Percentiles rank a stretch among this genome's conserved stretches.
Conservation (phyloP, 2,113 vertebrate genomes). For the Corapipo altera region DNA sequence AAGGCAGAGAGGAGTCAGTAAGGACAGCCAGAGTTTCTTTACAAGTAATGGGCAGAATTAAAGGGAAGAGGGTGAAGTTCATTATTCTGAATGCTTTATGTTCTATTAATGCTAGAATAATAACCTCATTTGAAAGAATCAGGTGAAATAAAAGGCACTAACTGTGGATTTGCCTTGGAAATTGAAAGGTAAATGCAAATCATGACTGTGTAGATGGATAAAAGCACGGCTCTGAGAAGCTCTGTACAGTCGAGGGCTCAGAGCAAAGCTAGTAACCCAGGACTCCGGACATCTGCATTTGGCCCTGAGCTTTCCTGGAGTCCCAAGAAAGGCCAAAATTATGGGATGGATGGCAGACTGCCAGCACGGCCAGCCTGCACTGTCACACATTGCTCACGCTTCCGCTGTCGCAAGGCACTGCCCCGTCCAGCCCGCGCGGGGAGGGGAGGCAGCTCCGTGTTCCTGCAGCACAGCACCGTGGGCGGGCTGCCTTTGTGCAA, state of each 20-base stretch:
- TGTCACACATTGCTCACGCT: not conserved
- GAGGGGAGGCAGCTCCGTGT: not conserved
- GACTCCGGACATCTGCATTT: not conserved
- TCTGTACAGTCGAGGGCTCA: not conserved
- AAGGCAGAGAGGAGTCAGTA: not conserved
- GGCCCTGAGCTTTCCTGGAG: not conserved
- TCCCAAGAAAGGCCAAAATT: not conserved
- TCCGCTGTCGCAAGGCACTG: slow-evolving; percentile 13
- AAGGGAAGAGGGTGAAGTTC: not conserved
- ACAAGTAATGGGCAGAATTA: not conserved
- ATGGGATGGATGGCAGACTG: not conserved
- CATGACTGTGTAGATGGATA: not conserved
- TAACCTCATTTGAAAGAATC: not conserved
- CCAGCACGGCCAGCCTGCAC: not conserved
- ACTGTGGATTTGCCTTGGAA: not conserved
- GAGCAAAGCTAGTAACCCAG: not conserved
- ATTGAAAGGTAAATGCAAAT: not conserved
- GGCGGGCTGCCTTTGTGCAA: slow-evolving; percentile 19
- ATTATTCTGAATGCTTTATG: not conserved
- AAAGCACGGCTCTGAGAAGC: not conserved
- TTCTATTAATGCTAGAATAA: not conserved
- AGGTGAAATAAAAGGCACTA: not conserved
- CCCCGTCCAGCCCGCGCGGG: not conserved
- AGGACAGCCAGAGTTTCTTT: not conserved
- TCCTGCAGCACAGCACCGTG: not conserved